Percentiles rank a stretch among this genome's conserved stretches.
Conservation (phyloP, 1,140 invertebrate genomes). For the Camponotus floridanus region DNA sequence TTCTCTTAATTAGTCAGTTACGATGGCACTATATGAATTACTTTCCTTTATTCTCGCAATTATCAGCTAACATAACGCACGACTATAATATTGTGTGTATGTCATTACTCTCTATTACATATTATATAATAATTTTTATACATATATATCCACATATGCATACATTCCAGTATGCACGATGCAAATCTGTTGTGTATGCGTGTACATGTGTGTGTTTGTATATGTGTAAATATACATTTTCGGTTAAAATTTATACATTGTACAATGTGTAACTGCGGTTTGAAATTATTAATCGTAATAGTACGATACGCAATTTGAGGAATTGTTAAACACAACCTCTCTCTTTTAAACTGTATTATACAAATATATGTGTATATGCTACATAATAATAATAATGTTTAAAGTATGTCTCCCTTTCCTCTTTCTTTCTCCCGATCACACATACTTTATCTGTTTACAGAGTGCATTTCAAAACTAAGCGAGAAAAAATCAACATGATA, state of each 20-base stretch:
- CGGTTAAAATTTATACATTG: constrained; percentile 76
- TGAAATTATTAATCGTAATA: constrained; percentile 66
- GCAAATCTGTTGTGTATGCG: constrained; percentile 60
- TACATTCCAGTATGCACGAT: constrained; percentile 71
- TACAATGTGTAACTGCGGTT: constrained; percentile 74
- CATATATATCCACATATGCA: constrained; percentile 80
- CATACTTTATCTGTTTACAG: constrained; percentile 48
- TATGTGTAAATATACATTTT: constrained; percentile 55
- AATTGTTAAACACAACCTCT: constrained; percentile 71
- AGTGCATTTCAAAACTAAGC: constrained; percentile 69
- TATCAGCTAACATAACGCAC: constrained; percentile 76
- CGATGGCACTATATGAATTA: constrained; percentile 85
- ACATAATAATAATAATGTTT: constrained; percentile 75
- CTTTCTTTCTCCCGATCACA: too few species aligned
- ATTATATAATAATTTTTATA: constrained; percentile 76
- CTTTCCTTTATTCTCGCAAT: constrained; percentile 77
- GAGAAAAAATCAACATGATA: constrained; percentile 55
- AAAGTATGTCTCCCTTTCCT: constrained; percentile 42
- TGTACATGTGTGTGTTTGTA: constrained; percentile 40
- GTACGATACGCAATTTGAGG: constrained; percentile 68
- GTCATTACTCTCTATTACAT: constrained; percentile 73
- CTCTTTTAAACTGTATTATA: constrained; percentile 75
- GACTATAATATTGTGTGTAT: constrained; percentile 76
- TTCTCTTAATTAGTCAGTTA: constrained; percentile 82
- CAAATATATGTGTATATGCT: constrained; percentile 74